Conservation (phyloP, 1,140 invertebrate species). For the Drosophila suzukii region DNA sequence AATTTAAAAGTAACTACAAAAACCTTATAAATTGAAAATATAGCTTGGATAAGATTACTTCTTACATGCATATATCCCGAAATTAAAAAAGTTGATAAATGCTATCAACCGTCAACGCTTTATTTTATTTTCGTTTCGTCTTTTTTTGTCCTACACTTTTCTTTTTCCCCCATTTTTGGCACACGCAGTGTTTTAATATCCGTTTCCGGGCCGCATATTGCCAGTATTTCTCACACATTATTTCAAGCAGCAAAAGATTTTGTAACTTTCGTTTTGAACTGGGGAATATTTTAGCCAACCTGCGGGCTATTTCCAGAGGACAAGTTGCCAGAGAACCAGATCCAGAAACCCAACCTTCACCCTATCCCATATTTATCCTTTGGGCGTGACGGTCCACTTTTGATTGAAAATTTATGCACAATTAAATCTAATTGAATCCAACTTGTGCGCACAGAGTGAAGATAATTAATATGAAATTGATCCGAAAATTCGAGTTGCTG, state of each 20-base stretch:
- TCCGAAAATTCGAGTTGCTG: conserved; percentile 14
- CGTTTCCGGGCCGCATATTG: conserved; percentile 65
- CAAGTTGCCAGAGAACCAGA: background rate
- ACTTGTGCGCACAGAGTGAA: conserved; percentile 14
- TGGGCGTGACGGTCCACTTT: conserved; percentile 10
- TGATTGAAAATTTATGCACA: conserved; percentile 71
- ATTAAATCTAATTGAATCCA: conserved; percentile 67
- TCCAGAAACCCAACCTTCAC: too few species aligned
- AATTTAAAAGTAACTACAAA: too few species aligned
- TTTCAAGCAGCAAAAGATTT: background rate
- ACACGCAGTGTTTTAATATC: conserved; percentile 62
- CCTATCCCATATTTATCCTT: background rate
- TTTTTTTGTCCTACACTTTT: conserved; percentile 25
- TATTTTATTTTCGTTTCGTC: conserved; percentile 49
- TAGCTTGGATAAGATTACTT: too few species aligned
- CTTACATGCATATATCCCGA: too few species aligned
- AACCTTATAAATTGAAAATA: too few species aligned
- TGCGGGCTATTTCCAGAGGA: background rate
- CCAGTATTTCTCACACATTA: conserved; percentile 30
- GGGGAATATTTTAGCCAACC: background rate
- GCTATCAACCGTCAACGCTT: conserved; percentile 43
- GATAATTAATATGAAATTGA: conserved; percentile 26
- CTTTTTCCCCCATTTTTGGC: background rate
- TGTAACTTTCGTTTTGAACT: background rate
- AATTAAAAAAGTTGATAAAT: background rate